Base-by-base conservation (phyloP, 2,888 invertebrate genomes). In the Antheraea yamamai region DNA sequence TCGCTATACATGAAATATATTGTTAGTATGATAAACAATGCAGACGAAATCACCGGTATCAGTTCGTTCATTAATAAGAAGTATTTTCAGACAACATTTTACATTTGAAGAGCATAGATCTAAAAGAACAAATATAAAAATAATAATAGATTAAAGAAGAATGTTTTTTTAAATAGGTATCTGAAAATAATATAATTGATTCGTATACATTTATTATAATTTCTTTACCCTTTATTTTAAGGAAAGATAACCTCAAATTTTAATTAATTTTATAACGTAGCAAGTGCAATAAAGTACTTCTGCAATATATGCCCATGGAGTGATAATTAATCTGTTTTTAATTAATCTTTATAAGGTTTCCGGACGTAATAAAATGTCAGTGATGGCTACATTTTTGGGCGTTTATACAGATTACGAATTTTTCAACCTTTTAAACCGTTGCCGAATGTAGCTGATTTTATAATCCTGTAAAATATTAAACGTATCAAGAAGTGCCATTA, bases 161-260 rank as follows among this genome's bases (percentile, higher is more conserved):
- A 51, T 51, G 1, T 51, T 51, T 52, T 16, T 52, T 55, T 18
- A 18, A 55, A 18, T 61, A n/a, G n/a, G n/a, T n/a, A 61, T 6
- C 61, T 1, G n/a, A 61, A n/a, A 61, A 61, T 64, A 64, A 64
- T 23, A 64, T 64, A 64, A 64, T 64, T 12, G 6, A 0, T 70
- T 70, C n/a, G 20, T 39, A 39, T 39, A 73, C 23, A 39, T 39
- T 70, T 70, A 20, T 70, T 39, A 20, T 70, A 70, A 70, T 70
- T 70, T 70, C 70, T 70, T 70, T 70, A 39, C 70, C 70, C 39
- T 70, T 70, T 39, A 70, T 70, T 70, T 70, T 39, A 70, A 39
- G 70, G 70, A 39, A 70, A 70, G 39, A 20, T 39, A n/a, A 39
- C 39, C 35, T 70, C 39, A 39, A 70, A 70, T 39, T 12, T 39